Percentiles rank a stretch among this genome's conserved stretches.
These are phyloP conservation scores for Trachelus iudaicus DNA, from an alignment of 2,888 invertebrate species.

Conservation along the genomic window DNA sequence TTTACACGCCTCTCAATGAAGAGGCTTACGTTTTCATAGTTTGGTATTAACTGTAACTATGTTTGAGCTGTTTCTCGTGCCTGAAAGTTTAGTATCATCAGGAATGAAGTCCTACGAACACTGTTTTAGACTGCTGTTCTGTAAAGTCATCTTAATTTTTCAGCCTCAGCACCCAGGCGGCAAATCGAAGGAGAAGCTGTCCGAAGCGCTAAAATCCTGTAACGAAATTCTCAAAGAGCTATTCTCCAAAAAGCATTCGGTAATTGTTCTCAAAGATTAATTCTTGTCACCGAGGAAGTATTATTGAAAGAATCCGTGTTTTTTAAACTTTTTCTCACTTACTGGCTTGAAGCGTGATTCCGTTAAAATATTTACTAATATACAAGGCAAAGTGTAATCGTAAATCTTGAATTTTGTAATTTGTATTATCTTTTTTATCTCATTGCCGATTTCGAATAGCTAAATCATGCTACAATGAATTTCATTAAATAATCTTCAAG, in stretches of 20 bases:
- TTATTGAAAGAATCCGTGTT: not conserved
- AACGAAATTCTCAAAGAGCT: slow-evolving; percentile 93
- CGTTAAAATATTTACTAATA: not conserved
- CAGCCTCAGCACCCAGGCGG: slow-evolving; percentile 69
- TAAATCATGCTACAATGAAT: not conserved
- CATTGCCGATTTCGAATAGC: not conserved
- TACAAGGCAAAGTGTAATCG: not conserved
- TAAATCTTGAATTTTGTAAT: not conserved
- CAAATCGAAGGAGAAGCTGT: slow-evolving; percentile 86
- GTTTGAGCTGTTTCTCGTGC: not conserved
- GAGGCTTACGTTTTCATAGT: not conserved
- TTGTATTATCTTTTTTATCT: not conserved
- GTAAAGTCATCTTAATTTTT: slow-evolving; percentile 38
- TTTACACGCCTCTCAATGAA: not conserved
- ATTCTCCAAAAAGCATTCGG: slow-evolving; percentile 92
- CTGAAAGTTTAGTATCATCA: not conserved
- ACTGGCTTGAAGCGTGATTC: not conserved
- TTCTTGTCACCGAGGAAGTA: not conserved
- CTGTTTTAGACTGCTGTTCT: not conserved
- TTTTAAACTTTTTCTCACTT: not conserved
- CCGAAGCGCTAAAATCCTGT: slow-evolving; percentile 89
- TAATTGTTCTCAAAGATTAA: slow-evolving; percentile 64
- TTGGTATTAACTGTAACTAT: not conserved
- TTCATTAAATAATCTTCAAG: not conserved
- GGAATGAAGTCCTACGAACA: not conserved